These are phyloP conservation scores for Tetheella fluctuosa DNA, from an alignment of 2,888 invertebrate genomes.

Conservation along the genomic window DNA sequence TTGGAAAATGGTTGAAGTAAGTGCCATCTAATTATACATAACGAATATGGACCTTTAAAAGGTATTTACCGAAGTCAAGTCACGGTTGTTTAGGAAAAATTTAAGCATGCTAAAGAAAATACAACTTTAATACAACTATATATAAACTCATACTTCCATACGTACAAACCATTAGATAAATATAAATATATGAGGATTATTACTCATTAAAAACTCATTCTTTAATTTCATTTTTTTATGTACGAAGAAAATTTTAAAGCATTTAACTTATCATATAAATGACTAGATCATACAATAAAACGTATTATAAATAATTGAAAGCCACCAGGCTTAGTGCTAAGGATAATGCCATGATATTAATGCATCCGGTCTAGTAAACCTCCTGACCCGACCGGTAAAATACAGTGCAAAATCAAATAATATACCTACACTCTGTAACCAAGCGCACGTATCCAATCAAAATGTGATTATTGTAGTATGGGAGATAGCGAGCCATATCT, in stretches of 20 bases:
- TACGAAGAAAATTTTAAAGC: not conserved
- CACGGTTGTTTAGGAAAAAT: not conserved
- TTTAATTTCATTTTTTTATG: no score
- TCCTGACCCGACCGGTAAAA: conserved; percentile 28
- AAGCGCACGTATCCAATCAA: conserved; percentile 30
- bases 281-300: conserved; percentile 20
- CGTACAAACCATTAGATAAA: not conserved
- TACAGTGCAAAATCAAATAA: conserved; percentile 30
- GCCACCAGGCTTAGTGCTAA: conserved; percentile 25
- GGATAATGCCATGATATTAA: conserved; percentile 22
- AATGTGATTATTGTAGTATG: conserved; percentile 35
- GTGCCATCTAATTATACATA: conserved; percentile 7
- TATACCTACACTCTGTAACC: conserved; percentile 20
- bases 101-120: not conserved
- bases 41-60: conserved; percentile 1
- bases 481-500: not conserved
- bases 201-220: no score
- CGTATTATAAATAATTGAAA: conserved; percentile 27
- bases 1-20: conserved; percentile 17
- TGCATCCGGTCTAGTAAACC: conserved; percentile 42
- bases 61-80: not conserved
- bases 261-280: not conserved
- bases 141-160: no score
- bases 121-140: not conserved
- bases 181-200: no score